Percentiles rank a stretch among this genome's conserved stretches.
phyloP scores from a whole-genome alignment of 1,140 invertebrate genomes.

The Leucophenga varia region DNA sequence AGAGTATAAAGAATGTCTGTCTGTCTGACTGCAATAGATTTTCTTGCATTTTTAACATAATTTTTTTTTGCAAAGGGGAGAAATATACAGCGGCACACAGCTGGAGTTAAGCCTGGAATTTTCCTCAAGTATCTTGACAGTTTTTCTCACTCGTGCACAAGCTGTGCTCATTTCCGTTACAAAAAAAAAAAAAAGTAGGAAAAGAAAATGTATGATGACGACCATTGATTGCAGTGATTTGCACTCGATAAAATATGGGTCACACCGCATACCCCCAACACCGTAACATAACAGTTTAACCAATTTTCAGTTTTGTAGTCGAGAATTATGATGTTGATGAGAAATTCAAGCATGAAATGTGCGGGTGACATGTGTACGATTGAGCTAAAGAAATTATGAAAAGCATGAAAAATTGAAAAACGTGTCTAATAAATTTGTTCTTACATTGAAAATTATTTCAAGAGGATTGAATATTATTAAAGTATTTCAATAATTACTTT shows the following conservation, averaged over 20 bases:
- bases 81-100: slow-evolving; percentile 7
- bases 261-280: background rate
- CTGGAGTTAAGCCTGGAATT: slow-evolving; percentile 6
- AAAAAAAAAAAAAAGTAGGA: background rate
- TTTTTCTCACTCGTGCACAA: slow-evolving; percentile 18
- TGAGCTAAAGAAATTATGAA: background rate
- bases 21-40: background rate
- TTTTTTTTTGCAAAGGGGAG: background rate
- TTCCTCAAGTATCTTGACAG: background rate
- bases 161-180: slow-evolving; percentile 19
- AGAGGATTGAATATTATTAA: too few relatives aligned
- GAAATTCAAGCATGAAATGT: slow-evolving; percentile 16
- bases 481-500: too few relatives aligned
- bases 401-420: background rate
- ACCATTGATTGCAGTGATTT: background rate
- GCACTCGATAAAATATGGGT: slow-evolving; percentile 10
- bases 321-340: slow-evolving; percentile 13
- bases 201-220: slow-evolving; percentile 2
- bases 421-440: too few relatives aligned
- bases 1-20: background rate
- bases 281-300: background rate
- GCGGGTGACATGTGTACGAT: slow-evolving; percentile 16
- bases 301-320: background rate
- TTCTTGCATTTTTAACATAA: slow-evolving; percentile 2
- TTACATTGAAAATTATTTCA: too few relatives aligned